Percentiles rank a stretch among this genome's conserved stretches.
These are phyloP conservation scores for Pseudopipra pipra DNA, from an alignment of 2,113 vertebrate species.

Conservation along the genomic window DNA sequence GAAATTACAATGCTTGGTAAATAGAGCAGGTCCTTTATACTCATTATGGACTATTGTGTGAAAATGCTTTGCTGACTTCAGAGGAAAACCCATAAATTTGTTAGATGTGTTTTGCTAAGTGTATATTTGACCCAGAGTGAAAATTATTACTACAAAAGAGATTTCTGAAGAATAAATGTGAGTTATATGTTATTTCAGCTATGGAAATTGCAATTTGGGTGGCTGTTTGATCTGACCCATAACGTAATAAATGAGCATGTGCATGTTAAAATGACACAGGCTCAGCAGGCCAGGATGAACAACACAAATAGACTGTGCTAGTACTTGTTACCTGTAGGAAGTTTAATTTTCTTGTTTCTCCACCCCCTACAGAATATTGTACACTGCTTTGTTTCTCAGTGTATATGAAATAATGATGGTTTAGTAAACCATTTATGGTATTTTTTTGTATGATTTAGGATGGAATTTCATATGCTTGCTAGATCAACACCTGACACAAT, in stretches of 20 bases:
- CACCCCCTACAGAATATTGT: background rate
- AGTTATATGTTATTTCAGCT: background rate
- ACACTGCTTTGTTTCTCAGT: background rate
- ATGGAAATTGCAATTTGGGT: background rate
- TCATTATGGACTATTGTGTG: slow-evolving; percentile 5
- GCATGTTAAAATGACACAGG: background rate
- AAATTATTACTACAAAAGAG: background rate
- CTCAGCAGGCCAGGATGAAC: background rate
- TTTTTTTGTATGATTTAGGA: background rate
- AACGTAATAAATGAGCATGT: background rate
- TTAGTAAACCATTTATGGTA: background rate
- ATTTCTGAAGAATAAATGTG: background rate
- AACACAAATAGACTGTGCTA: background rate
- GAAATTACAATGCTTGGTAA: background rate
- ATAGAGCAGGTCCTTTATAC: background rate
- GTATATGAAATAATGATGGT: background rate
- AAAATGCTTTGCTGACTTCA: background rate
- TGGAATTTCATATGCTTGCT: background rate
- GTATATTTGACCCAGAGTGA: background rate
- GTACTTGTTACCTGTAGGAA: background rate
- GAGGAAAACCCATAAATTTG: slow-evolving; percentile 1
- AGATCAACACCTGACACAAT: background rate
- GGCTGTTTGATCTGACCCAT: background rate
- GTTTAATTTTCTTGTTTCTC: background rate
- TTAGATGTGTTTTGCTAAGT: background rate